Evolutionary conservation across 1,140 invertebrate species (phyloP), one percentile per base, ranked within the genome.

Genomic region (Nephotettix cincticeps): DNA sequence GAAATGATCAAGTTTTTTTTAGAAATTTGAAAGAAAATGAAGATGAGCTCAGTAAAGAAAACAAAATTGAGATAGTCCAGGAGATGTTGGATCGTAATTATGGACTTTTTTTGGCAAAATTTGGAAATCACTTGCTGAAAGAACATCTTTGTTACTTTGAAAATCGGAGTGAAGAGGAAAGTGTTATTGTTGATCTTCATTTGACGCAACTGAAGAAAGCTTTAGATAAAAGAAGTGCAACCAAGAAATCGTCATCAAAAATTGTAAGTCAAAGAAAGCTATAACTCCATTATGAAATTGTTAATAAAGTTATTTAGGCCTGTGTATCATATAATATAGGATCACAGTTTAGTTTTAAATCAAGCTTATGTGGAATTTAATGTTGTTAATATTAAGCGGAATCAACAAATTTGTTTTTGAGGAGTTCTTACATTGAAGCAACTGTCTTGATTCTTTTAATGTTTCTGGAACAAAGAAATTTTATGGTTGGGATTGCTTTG

Each of bases 1-100:
- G 17, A 25, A 73, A 71, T 45, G 64, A 72, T 47, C 61, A 73
- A 36, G 69, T 47, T 51, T 47, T 73, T 66, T 77, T 77, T 66
- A 76, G 73, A 67, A 91, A 88, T 78, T 90, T 95, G 78, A 92
- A 94, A 82, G 84, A 88, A 68, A 86, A 86, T 74, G 91, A 94
- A 79, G 84, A 84, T 4, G 92, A 95, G 76, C 79, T 95, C 47
- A 85, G 83, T 1, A 78, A 81, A 1, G 76, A 81, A 13, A 88
- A 96, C 76, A 95, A 94, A 81, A 80, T 83, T 76, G 76, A 82
- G 72, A 91, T 93, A 69, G 91, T 91, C 0, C 74, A 77, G 56
- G 81, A 89, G 56, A 73, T 91, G n/a, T 88, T 91, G 29, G 78
- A 85, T 29, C 85, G 87, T 75, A 92, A 86, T 75, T 86, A 87